Base-by-base conservation (phyloP, 2,797 vertebrate species). In the Gymnopithys bicolor region DNA sequence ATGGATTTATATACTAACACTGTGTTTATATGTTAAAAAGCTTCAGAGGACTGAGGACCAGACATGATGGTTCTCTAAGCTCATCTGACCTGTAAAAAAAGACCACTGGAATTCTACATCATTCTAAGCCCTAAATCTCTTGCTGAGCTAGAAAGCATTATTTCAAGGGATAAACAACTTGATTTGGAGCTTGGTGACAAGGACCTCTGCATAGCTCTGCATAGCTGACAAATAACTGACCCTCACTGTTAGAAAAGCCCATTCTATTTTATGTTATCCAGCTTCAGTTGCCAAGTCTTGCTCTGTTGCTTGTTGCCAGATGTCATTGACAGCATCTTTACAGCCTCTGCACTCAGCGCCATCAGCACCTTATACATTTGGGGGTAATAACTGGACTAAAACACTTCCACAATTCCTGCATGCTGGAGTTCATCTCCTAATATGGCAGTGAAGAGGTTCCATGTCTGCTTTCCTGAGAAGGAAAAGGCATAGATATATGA, bases 81-180 rank as follows among this genome's bases (percentile, higher is more conserved):
- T 75, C 53, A 51, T 66, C 81, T 85, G 64, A 84, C 68, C 78
- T 60, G 58, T 74, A 74, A 83, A 45, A 43, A 69, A 74, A 82
- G 60, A 77, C 52, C 49, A 53, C 8, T 12, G 60, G 78, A 89
- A 84, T 89, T 56, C 60, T 80, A 51, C 45, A 82, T 83, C 71
- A 89, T 71, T 85, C 43, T 92, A 82, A 92, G 51, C 67, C 27
- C 46, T 84, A 62, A 93, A 91, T 49, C 71, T 87, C 89, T 91
- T 39, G 19, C 64, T 91, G 51, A 94, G 52, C 14, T 77, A 70
- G 45, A 69, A 93, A 45, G n/a, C 33, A n/a, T 89, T 92, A 70
- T 91, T 85, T 85, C 60, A 84, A 63, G 28, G 78, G 78, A 86
- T 62, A 92, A 87, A 23, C 35, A 55, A 48, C 43, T 64, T 77